These are phyloP conservation scores for Folsomia manolachei DNA, from an alignment of 2,888 invertebrate species.

Conservation along the genomic window DNA sequence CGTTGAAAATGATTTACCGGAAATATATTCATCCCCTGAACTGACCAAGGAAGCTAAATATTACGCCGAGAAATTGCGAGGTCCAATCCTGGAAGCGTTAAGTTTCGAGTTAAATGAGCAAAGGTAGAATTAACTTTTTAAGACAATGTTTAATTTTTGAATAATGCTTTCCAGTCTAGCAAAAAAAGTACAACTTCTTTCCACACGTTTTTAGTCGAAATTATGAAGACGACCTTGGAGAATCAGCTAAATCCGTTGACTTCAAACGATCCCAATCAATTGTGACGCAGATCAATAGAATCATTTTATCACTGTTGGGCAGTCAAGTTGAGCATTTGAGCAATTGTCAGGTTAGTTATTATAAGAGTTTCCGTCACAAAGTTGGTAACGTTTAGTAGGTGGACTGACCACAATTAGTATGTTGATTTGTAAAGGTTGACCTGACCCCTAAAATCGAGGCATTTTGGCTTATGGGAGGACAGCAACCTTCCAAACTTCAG, in stretches of 20 bases:
- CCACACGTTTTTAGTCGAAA: slow-evolving; percentile 15
- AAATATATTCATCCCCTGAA: slow-evolving; percentile 58
- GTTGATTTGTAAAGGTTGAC: slow-evolving; percentile 63
- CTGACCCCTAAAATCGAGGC: slow-evolving; percentile 76
- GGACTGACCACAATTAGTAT: background rate
- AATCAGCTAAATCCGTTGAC: slow-evolving; percentile 10
- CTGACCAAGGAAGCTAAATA: slow-evolving; percentile 53
- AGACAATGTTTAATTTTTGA: too few species aligned
- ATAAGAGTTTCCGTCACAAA: too few species aligned
- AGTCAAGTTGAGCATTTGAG: slow-evolving; percentile 64
- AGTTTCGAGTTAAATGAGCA: slow-evolving; percentile 62
- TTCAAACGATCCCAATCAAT: slow-evolving; percentile 52
- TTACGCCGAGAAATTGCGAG: slow-evolving; percentile 60
- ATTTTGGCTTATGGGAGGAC: slow-evolving; percentile 79
- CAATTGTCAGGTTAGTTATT: slow-evolving; percentile 59
- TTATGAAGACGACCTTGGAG: slow-evolving; percentile 20
- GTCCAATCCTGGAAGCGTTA: slow-evolving; percentile 64
- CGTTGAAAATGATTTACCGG: slow-evolving; percentile 62
- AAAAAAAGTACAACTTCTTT: too few species aligned
- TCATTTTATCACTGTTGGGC: slow-evolving; percentile 63
- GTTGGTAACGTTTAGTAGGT: too few species aligned
- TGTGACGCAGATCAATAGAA: slow-evolving; percentile 68
- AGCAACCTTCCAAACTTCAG: slow-evolving; percentile 60
- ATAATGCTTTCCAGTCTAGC: too few species aligned
- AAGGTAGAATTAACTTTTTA: slow-evolving; percentile 59